Conservation (phyloP, 2,113 vertebrate genomes). For the Aldabrachelys gigantea region DNA sequence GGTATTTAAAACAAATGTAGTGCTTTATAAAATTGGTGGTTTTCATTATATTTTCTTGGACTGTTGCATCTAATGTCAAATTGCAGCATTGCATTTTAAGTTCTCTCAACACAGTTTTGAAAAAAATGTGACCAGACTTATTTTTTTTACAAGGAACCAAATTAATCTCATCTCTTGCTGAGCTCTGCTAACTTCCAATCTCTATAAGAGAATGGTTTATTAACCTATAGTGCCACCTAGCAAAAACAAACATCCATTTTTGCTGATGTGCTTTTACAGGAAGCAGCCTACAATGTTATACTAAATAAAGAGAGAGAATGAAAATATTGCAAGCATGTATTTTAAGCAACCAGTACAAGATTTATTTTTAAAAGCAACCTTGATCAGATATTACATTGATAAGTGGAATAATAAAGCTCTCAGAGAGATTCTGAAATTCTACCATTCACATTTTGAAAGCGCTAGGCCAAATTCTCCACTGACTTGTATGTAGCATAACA, state of each 20-base stretch:
- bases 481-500: background rate
- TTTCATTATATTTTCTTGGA: background rate
- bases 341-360: background rate
- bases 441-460: background rate
- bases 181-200: background rate
- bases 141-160: background rate
- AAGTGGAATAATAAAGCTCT: background rate
- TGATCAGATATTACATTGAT: background rate
- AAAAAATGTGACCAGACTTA: background rate
- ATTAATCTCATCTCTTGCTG: background rate
- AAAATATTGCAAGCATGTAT: background rate
- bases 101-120: background rate
- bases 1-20: background rate
- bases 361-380: background rate
- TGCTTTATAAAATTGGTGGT: background rate
- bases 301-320: background rate
- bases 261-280: background rate
- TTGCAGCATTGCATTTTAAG: background rate
- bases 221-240: slow-evolving; percentile 74
- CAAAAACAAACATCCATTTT: slow-evolving; percentile 33
- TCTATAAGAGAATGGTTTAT: slow-evolving; percentile 10
- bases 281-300: background rate
- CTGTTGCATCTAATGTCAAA: background rate
- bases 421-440: background rate
- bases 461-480: background rate